phyloP scores from a whole-genome alignment of 2,888 invertebrate genomes.

The Trachelus troglodyta region DNA sequence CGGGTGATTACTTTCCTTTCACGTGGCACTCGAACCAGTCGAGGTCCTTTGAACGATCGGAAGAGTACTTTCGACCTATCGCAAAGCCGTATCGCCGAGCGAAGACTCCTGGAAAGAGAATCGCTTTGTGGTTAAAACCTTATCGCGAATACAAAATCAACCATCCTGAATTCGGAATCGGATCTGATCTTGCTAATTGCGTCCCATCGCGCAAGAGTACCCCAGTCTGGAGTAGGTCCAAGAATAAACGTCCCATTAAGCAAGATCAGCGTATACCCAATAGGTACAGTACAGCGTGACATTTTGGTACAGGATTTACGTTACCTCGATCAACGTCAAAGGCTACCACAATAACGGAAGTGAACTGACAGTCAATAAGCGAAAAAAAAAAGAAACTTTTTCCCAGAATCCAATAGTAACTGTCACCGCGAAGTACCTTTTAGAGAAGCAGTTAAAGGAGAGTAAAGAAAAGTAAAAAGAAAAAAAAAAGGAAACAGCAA shows the following conservation, averaged over 20 bases:
- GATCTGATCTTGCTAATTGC: neutral
- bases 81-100: neutral
- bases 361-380: neutral
- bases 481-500: neutral
- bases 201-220: neutral
- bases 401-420: neutral
- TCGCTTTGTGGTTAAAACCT: neutral
- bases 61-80: neutral
- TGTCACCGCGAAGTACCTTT: neutral
- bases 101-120: neutral
- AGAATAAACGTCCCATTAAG: too few species aligned
- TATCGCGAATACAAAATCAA: neutral
- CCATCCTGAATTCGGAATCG: neutral
- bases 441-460: neutral
- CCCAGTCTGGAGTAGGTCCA: too few species aligned
- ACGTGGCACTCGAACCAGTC: neutral
- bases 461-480: neutral
- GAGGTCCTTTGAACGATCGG: neutral
- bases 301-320: neutral
- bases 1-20: neutral
- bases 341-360: neutral
- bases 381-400: too few species aligned
- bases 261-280: too few species aligned
- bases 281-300: accelerated
- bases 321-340: neutral